Conservation (phyloP, 2,888 invertebrate species). For the Spisula subtruncata region DNA sequence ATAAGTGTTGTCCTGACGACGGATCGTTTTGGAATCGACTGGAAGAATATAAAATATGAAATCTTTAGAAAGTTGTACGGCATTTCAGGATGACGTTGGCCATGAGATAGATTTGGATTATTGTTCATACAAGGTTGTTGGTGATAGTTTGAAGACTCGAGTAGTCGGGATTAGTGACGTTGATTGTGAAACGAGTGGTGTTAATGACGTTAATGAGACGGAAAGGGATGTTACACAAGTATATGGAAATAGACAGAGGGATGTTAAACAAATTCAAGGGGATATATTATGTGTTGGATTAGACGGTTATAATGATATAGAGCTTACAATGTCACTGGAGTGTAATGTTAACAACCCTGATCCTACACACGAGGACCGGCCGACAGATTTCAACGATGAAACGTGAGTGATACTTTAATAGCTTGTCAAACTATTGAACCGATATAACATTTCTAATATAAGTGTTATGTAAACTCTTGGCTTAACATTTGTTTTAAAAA, state of each 20-base stretch:
- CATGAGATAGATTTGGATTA: not conserved
- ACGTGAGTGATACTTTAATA: not conserved
- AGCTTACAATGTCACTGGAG: conserved; percentile 3
- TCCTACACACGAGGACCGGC: not conserved
- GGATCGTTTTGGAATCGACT: not conserved
- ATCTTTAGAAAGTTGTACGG: not conserved
- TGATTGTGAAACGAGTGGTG: not conserved
- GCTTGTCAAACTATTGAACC: too few species aligned
- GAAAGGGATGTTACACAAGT: not conserved
- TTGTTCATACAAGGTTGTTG: not conserved
- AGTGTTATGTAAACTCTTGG: too few species aligned
- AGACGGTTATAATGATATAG: not conserved
- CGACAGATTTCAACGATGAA: not conserved
- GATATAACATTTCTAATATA: too few species aligned
- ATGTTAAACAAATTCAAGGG: not conserved
- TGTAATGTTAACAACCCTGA: not conserved
- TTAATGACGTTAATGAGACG: not conserved
- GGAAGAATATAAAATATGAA: conserved; percentile 5
- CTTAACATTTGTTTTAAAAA: too few species aligned
- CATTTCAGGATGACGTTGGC: not conserved
- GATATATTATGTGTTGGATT: not conserved
- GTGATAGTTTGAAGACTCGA: not conserved
- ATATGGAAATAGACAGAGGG: not conserved
- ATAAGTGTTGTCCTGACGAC: not conserved
- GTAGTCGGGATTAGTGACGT: not conserved